Percentiles rank a stretch among this genome's conserved stretches.
These are phyloP conservation scores for Scolopax rusticola DNA, from an alignment of 2,797 vertebrate species.

Conservation along the genomic window DNA sequence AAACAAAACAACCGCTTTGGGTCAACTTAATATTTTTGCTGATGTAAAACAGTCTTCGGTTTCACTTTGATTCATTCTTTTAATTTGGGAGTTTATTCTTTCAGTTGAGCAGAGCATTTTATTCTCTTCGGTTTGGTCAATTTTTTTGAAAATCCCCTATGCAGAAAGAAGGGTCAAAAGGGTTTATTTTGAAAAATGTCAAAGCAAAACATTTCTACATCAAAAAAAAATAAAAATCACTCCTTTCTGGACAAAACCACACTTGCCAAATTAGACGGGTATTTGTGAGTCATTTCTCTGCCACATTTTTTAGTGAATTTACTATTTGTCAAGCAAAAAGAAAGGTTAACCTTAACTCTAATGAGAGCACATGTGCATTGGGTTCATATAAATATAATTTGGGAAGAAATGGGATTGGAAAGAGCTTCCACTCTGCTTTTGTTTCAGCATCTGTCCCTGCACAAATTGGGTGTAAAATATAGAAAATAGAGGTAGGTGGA, in stretches of 20 bases:
- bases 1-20: slow-evolving; percentile 6
- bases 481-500: background rate
- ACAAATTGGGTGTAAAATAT: background rate
- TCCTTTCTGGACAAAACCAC: background rate
- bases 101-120: slow-evolving; percentile 21
- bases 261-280: slow-evolving; percentile 50
- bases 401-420: background rate
- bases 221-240: background rate
- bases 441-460: background rate
- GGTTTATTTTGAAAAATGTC: slow-evolving; percentile 53
- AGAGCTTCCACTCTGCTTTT: background rate
- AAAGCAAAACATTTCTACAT: slow-evolving; percentile 47
- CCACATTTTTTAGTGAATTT: slow-evolving; percentile 50
- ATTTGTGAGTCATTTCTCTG: slow-evolving; percentile 52
- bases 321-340: slow-evolving; percentile 33
- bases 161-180: slow-evolving; percentile 31
- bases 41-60: background rate
- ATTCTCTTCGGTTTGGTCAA: background rate
- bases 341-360: background rate
- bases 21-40: background rate
- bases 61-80: slow-evolving; percentile 25
- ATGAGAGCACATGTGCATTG: background rate
- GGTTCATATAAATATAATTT: background rate
- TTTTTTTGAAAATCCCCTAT: background rate
- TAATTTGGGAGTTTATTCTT: background rate